Evolutionary conservation across 1,140 invertebrate genomes (phyloP).

Genomic region (Aphaenogaster rudis): DNA sequence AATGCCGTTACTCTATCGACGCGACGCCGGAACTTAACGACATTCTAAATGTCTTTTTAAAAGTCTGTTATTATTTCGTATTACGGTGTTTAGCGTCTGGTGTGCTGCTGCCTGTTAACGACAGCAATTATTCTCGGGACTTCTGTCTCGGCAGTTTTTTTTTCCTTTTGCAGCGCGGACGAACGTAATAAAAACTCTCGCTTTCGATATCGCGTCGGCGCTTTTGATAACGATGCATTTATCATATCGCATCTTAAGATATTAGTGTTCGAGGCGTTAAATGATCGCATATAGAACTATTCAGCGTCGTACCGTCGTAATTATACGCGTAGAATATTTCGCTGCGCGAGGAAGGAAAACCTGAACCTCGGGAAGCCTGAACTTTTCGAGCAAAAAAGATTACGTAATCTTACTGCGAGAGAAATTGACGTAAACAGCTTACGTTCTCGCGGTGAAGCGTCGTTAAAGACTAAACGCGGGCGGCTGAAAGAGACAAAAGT

Average conservation of each 20-base stretch:
- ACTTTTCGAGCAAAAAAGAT: constrained; percentile 7
- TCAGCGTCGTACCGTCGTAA: neutral
- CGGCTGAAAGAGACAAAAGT: constrained; percentile 27
- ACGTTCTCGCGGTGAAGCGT: constrained; percentile 4
- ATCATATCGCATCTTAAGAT: neutral
- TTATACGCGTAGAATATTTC: neutral
- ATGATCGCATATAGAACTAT: neutral
- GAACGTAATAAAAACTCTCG: neutral
- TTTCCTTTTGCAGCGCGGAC: neutral
- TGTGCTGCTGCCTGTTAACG: constrained; percentile 32
- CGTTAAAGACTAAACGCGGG: neutral
- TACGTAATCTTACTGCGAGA: constrained; percentile 12
- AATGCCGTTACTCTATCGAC: constrained; percentile 65
- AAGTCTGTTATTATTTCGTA: constrained; percentile 55
- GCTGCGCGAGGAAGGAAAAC: neutral
- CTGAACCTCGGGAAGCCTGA: neutral
- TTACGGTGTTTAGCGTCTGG: constrained; percentile 28
- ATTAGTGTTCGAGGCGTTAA: neutral
- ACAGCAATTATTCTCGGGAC: constrained; percentile 44
- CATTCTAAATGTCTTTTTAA: constrained; percentile 49
- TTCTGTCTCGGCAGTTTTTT: neutral
- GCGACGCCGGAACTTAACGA: constrained; percentile 34
- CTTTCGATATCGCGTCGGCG: neutral
- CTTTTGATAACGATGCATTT: neutral
- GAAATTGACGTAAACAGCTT: constrained; percentile 26